Conservation (phyloP, 2,113 vertebrate species). For the Barnardius zonarius region DNA sequence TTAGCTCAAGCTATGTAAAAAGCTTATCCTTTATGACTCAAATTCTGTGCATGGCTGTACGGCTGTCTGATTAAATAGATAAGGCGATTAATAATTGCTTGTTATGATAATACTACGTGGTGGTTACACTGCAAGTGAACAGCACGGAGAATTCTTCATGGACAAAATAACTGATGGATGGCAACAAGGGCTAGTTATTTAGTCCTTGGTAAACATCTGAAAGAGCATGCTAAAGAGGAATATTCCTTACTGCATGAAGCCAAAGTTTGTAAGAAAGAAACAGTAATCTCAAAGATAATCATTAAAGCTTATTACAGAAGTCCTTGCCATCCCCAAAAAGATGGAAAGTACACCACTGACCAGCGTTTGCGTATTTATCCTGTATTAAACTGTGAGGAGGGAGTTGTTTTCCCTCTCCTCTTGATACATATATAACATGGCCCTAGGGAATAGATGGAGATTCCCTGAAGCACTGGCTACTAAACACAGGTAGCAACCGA, state of each 20-base stretch:
- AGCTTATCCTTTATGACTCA: neutral
- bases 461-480: neutral
- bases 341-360: neutral
- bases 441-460: neutral
- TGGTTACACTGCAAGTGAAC: neutral
- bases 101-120: neutral
- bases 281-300: neutral
- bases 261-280: neutral
- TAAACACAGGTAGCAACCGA: neutral
- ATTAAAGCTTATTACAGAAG: neutral
- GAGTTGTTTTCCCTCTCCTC: neutral
- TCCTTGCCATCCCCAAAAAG: neutral
- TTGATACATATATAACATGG: rapidly evolving
- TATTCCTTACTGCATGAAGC: neutral
- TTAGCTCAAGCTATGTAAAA: neutral
- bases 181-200: neutral
- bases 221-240: neutral
- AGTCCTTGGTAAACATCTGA: neutral
- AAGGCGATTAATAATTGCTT: neutral
- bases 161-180: neutral
- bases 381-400: neutral
- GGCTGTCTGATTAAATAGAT: neutral
- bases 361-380: neutral
- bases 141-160: neutral
- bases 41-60: neutral